Percentiles rank a stretch among this genome's conserved stretches.
These are phyloP conservation scores for Drosophila novamexicana DNA, from an alignment of 1,140 invertebrate species.

Conservation along the genomic window DNA sequence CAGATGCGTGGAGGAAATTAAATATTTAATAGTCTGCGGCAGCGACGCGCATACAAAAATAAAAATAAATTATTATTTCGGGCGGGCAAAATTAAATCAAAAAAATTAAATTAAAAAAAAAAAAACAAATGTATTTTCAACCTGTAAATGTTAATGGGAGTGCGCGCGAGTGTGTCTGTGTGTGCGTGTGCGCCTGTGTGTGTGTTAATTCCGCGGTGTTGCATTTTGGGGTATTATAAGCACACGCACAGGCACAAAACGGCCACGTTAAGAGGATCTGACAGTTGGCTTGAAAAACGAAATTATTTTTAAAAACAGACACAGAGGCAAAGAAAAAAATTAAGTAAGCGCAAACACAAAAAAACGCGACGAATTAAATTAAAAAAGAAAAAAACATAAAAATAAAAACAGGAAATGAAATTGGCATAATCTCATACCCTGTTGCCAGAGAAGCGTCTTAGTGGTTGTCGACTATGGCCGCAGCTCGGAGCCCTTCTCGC, in stretches of 20 bases:
- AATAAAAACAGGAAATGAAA: slow-evolving; percentile 59
- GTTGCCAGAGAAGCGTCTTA: slow-evolving; percentile 14
- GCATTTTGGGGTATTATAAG: slow-evolving; percentile 60
- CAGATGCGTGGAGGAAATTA: slow-evolving; percentile 70
- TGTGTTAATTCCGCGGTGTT: slow-evolving; percentile 53
- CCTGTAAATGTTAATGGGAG: not conserved
- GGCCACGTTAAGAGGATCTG: slow-evolving; percentile 70
- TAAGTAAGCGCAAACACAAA: slow-evolving; percentile 31
- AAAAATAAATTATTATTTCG: slow-evolving; percentile 75
- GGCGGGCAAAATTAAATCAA: slow-evolving; percentile 53
- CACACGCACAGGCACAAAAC: slow-evolving; percentile 37
- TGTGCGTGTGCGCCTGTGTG: slow-evolving; percentile 16
- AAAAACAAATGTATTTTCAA: slow-evolving; percentile 42
- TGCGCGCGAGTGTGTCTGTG: slow-evolving; percentile 3
- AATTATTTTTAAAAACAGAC: slow-evolving; percentile 37
- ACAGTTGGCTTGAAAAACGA: slow-evolving; percentile 23
- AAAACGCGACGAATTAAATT: slow-evolving; percentile 68
- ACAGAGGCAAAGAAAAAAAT: slow-evolving; percentile 45
- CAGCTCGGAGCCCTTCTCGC: not conserved
- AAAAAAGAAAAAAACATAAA: slow-evolving; percentile 42
- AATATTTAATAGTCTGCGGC: slow-evolving; percentile 80
- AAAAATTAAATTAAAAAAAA: slow-evolving; percentile 60
- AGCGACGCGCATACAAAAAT: slow-evolving; percentile 31
- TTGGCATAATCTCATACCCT: slow-evolving; percentile 44
- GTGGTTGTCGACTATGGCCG: slow-evolving; percentile 18